Base-by-base conservation (phyloP, 2,888 invertebrate species). In the Osmoderma eremita region DNA sequence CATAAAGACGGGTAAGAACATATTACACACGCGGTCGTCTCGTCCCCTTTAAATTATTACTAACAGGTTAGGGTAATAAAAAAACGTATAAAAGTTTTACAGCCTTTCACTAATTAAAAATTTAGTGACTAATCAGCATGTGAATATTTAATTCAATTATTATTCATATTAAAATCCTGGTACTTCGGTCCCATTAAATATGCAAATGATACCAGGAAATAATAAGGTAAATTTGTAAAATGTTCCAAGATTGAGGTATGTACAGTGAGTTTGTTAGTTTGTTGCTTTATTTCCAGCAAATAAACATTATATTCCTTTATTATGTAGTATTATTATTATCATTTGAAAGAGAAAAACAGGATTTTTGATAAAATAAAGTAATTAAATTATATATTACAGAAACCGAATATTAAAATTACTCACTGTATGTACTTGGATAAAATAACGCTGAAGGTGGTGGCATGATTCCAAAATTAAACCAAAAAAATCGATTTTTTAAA, bases 61-160 rank as follows among this genome's bases (percentile, higher is more conserved):
- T 65, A 56, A 56, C 56, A 65, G 48, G 65, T 65, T 65, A 65
- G 38, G 56, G 56, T 49, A 56, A 56, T 65, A 65, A 65, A 65
- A 48, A 65, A 53, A 48, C 56, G 20, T 65, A 65, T 65, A 65
- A 65, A 65, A 65, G 48, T 65, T 65, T 65, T 65, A 65, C 65
- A 49, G 20, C 65, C 65, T 65, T 65, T 65, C 65, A 56, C 65
- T 65, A 65, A 65, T 65, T 65, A 65, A 65, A 65, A 65, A 65
- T 65, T 65, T 65, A 65, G 65, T 65, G 65, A 56, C 65, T 65
- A 65, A 65, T 65, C 65, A 56, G 65, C 56, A 56, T 56, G 56
- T 56, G 56, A 42, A 56, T 56, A 22, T 56, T 56, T 56, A 56
- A 56, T 56, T 56, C 56, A 56, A 56, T 56, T 56, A 56, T 42